A percentile compares a stretch with the other conserved stretches of the same genome.
These are phyloP conservation scores for Crioceris asparagi DNA, from an alignment of 2,888 invertebrate genomes.

Conservation along the genomic window DNA sequence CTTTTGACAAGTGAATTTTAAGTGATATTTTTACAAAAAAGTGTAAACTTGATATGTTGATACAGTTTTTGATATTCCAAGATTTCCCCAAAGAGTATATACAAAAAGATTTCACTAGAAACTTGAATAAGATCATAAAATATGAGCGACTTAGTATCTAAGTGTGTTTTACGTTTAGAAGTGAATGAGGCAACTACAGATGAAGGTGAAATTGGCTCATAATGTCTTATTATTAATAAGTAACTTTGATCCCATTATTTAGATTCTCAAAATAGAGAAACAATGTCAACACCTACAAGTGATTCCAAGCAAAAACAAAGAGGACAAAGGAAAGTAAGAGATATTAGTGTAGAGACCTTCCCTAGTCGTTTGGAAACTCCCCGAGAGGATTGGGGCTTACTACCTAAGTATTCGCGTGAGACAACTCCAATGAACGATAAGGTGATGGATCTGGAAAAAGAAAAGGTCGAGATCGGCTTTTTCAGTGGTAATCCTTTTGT, in stretches of 20 bases:
- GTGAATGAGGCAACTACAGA: conserved; percentile 53
- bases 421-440: conserved; percentile 27
- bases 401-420: conserved; percentile 53
- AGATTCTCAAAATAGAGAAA: conserved; percentile 35
- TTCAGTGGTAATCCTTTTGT: conserved; percentile 95
- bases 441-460: conserved; percentile 25
- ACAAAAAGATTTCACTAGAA: too few species aligned
- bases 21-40: too few species aligned
- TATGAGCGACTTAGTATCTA: conserved; percentile 68
- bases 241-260: conserved; percentile 2
- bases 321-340: conserved; percentile 56
- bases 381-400: conserved; percentile 42
- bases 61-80: too few species aligned
- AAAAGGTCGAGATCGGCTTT: conserved; percentile 56
- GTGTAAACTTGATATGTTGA: too few species aligned
- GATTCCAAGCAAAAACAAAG: conserved; percentile 43
- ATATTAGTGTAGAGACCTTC: conserved; percentile 72
- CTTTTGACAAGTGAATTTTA: too few species aligned
- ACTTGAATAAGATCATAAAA: too few species aligned
- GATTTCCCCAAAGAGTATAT: too few species aligned
- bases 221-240: not conserved
- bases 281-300: conserved; percentile 16
- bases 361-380: conserved; percentile 52
- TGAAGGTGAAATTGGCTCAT: conserved; percentile 32
- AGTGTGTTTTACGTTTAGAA: conserved; percentile 80